These are phyloP conservation scores for Champsocephalus esox DNA, from an alignment of 2,797 vertebrate genomes.

Conservation along the genomic window DNA sequence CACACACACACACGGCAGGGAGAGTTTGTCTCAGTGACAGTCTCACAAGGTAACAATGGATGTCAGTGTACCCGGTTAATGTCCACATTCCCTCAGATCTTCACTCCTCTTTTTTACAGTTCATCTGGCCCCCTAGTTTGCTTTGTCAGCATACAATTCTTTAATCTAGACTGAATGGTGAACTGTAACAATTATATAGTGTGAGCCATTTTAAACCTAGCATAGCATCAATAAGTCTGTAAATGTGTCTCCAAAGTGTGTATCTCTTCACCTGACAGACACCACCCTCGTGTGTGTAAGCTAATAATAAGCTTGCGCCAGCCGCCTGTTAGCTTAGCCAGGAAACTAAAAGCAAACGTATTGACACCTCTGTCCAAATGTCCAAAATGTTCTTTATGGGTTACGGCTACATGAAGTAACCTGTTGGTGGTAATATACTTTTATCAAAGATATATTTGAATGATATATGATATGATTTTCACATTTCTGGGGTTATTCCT, in stretches of 20 bases:
- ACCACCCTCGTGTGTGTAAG: not conserved
- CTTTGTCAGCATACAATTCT: conserved; percentile 15
- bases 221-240: not conserved
- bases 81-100: conserved; percentile 47
- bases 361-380: not conserved
- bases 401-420: not conserved
- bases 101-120: not conserved
- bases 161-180: conserved; percentile 18
- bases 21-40: conserved; percentile 47
- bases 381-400: not conserved
- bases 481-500: not conserved
- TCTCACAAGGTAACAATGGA: conserved; percentile 64
- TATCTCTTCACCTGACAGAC: not conserved
- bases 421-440: not conserved
- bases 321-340: not conserved
- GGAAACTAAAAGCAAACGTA: not conserved
- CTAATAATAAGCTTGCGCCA: not conserved
- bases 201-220: not conserved
- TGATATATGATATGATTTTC: not conserved
- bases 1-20: no score
- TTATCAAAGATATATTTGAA: not conserved
- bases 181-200: conserved; percentile 8
- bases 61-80: conserved; percentile 54
- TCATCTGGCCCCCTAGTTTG: conserved; percentile 13
- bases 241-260: not conserved